A percentile compares a stretch with the other conserved stretches of the same genome.
Evolutionary conservation across 2,888 invertebrate genomes (phyloP).

Genomic region (Agrotis puta): DNA sequence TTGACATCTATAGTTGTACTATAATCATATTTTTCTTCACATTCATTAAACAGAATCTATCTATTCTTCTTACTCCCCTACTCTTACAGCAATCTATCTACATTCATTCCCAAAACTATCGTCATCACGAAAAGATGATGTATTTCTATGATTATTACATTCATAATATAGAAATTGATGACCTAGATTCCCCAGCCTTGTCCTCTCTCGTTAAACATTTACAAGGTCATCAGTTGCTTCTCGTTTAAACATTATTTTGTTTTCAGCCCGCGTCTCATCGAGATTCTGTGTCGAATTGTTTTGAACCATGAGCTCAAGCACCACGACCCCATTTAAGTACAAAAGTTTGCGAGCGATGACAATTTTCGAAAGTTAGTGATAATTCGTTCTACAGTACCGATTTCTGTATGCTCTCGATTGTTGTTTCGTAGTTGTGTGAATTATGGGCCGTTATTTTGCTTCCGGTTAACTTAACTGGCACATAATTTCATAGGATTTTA

Average conservation of each 20-base stretch:
- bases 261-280: slow-evolving; percentile 57
- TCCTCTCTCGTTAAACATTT: slow-evolving; percentile 22
- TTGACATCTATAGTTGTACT: background rate
- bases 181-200: slow-evolving; percentile 39
- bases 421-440: slow-evolving; percentile 14
- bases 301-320: slow-evolving; percentile 29
- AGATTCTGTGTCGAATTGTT: slow-evolving; percentile 46
- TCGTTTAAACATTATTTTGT: slow-evolving; percentile 36
- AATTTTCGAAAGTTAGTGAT: slow-evolving; percentile 55
- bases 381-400: slow-evolving; percentile 30
- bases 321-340: slow-evolving; percentile 53
- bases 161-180: slow-evolving; percentile 18
- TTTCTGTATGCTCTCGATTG: slow-evolving; percentile 12
- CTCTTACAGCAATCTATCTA: background rate
- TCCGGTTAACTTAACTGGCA: background rate
- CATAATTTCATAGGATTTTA: background rate
- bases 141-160: background rate
- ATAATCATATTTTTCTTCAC: background rate
- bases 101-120: background rate
- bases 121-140: background rate
- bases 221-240: slow-evolving; percentile 43
- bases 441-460: slow-evolving; percentile 7
- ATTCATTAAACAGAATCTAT: background rate
- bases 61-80: background rate
- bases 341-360: slow-evolving; percentile 41